Evolutionary conservation across 1,140 invertebrate species (phyloP).

Genomic region (Orchestia grillus): DNA sequence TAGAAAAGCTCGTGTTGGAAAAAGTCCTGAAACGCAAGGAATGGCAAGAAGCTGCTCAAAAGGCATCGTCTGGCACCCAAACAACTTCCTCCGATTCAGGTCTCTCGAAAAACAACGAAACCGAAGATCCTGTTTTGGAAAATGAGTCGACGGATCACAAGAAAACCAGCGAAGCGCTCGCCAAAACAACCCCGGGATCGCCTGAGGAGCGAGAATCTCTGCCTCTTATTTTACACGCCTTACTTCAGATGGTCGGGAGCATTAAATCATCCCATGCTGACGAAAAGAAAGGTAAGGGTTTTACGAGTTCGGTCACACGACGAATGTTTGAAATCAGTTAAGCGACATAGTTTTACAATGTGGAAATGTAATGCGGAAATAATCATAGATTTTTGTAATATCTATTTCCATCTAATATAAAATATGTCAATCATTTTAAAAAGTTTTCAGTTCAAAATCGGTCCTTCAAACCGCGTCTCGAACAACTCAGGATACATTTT

Average conservation of each 20-base stretch:
- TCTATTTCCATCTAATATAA: too few species aligned
- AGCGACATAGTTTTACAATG: background rate
- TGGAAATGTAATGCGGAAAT: background rate
- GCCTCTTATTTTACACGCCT: background rate
- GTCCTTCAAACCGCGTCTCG: background rate
- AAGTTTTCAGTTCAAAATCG: background rate
- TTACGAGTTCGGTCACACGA: background rate
- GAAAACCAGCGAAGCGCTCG: background rate
- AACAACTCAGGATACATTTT: background rate
- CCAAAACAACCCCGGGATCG: constrained; percentile 12
- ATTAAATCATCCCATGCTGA: background rate
- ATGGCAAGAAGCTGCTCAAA: constrained; percentile 48
- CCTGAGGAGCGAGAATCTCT: background rate
- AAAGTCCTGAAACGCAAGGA: constrained; percentile 58
- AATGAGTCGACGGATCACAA: constrained; percentile 39
- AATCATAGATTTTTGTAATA: background rate
- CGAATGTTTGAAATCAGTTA: background rate
- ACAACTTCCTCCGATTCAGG: constrained; percentile 48
- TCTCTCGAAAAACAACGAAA: constrained; percentile 35
- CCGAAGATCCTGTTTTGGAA: constrained; percentile 40
- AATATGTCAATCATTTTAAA: too few species aligned
- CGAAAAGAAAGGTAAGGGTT: background rate
- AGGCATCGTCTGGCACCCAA: constrained; percentile 47
- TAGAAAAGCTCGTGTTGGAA: constrained; percentile 61
- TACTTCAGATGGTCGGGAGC: background rate